phyloP scores from a whole-genome alignment of 2,113 vertebrate species.

The Sprattus sprattus region DNA sequence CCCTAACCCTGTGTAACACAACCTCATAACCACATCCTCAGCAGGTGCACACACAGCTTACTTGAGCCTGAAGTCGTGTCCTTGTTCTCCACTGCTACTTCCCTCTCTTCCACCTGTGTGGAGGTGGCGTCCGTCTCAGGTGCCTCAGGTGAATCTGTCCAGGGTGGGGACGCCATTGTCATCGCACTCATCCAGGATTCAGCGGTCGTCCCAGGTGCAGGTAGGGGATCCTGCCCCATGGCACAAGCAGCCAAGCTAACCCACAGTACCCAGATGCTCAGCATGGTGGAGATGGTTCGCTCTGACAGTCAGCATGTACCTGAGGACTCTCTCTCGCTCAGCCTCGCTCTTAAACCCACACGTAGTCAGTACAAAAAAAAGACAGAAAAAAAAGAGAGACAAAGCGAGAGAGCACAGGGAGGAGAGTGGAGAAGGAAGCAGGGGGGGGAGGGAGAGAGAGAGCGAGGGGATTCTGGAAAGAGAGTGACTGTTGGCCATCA shows the following conservation, averaged over 20 bases:
- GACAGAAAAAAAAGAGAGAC: constrained; percentile 23
- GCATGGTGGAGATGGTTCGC: constrained; percentile 39
- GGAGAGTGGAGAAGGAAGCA: background rate
- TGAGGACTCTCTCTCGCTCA: constrained; percentile 30
- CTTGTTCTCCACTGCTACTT: background rate
- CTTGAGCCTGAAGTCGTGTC: background rate
- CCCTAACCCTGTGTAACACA: background rate
- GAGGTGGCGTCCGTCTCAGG: background rate
- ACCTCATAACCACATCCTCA: background rate
- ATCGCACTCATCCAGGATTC: background rate
- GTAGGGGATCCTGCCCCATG: constrained; percentile 13
- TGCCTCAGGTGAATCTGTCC: background rate
- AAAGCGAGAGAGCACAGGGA: background rate
- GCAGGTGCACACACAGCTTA: background rate
- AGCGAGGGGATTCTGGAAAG: constrained; percentile 7
- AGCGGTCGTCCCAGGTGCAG: background rate
- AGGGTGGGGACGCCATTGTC: background rate
- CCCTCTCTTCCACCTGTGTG: background rate
- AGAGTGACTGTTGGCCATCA: constrained; percentile 1
- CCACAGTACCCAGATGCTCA: constrained; percentile 26
- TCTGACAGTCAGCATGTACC: constrained; percentile 30
- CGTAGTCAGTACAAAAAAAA: constrained; percentile 22
- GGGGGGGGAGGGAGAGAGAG: background rate
- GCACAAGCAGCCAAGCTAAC: constrained; percentile 34
- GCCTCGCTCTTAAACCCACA: constrained; percentile 42